These are phyloP conservation scores for Heliconius eleuchia DNA, from an alignment of 1,140 invertebrate genomes.

Conservation along the genomic window DNA sequence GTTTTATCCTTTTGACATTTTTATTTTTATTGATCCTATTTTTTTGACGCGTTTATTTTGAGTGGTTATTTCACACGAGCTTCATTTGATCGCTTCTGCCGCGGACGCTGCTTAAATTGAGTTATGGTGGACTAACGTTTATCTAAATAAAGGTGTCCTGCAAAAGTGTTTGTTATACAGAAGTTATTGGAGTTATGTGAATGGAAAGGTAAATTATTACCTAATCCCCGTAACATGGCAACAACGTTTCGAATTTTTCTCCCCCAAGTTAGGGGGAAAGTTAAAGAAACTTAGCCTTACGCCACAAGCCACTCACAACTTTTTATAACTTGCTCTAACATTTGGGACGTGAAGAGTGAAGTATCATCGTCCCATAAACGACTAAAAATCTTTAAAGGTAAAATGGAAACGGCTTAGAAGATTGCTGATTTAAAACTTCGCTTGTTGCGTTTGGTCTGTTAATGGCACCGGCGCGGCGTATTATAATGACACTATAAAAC, in stretches of 20 bases:
- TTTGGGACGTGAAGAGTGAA: conserved; percentile 10
- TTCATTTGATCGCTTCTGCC: background rate
- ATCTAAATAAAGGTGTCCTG: background rate
- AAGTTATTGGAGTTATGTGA: conserved; percentile 10
- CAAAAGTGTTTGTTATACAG: background rate
- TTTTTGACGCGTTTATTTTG: conserved; percentile 13
- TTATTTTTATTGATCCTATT: conserved; percentile 19
- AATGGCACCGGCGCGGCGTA: background rate
- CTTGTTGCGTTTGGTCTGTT: background rate
- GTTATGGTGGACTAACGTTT: background rate
- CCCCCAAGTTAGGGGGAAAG: conserved; percentile 30
- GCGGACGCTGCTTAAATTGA: conserved; percentile 5
- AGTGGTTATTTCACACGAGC: background rate
- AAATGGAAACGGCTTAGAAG: background rate
- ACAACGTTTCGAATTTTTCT: conserved; percentile 32
- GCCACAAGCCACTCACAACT: conserved; percentile 31
- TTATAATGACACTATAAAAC: conserved; percentile 45
- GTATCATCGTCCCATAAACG: conserved; percentile 16
- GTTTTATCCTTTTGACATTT: conserved; percentile 24
- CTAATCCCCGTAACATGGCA: conserved; percentile 30
- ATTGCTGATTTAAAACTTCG: background rate
- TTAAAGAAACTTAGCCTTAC: conserved; percentile 32
- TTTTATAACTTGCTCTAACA: conserved; percentile 34
- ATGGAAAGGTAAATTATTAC: conserved; percentile 32
- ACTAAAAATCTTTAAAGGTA: conserved; percentile 15